Evolutionary conservation across 2,888 invertebrate species (phyloP).

Genomic region (Coremacera marginata): DNA sequence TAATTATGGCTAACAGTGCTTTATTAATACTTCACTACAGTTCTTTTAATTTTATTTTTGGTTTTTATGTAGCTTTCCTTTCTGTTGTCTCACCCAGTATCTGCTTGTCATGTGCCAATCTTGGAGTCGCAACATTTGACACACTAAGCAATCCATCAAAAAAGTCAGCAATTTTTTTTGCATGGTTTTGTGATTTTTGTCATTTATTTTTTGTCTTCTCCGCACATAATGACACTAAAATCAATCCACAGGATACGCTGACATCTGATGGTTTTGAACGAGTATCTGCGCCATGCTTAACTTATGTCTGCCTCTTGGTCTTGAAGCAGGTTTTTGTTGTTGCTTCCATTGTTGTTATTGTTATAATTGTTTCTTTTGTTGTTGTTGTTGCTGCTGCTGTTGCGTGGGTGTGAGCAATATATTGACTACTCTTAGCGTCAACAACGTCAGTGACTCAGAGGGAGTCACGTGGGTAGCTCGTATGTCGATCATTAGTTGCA

Average conservation of each 20-base stretch:
- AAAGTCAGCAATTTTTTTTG: neutral
- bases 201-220: neutral
- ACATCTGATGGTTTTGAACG: neutral
- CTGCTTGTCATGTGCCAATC: no score
- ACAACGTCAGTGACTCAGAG: neutral
- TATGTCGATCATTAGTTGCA: slow-evolving; percentile 19
- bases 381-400: slow-evolving; percentile 7
- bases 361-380: slow-evolving; percentile 16
- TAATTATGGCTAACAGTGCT: no score
- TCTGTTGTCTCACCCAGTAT: no score
- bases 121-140: neutral
- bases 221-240: neutral
- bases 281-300: neutral
- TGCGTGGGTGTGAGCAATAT: slow-evolving; percentile 6
- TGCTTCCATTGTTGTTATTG: neutral
- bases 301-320: slow-evolving; percentile 2
- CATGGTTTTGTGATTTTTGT: neutral
- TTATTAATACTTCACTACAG: no score
- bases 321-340: neutral
- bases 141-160: slow-evolving; percentile 1
- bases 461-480: slow-evolving; percentile 19
- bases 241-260: neutral
- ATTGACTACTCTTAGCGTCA: slow-evolving; percentile 6
- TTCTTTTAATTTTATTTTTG: no score
- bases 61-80: no score